A percentile compares a stretch with the other conserved stretches of the same genome.
phyloP scores from a whole-genome alignment of 2,797 vertebrate genomes.

The Fistularia tabacaria region DNA sequence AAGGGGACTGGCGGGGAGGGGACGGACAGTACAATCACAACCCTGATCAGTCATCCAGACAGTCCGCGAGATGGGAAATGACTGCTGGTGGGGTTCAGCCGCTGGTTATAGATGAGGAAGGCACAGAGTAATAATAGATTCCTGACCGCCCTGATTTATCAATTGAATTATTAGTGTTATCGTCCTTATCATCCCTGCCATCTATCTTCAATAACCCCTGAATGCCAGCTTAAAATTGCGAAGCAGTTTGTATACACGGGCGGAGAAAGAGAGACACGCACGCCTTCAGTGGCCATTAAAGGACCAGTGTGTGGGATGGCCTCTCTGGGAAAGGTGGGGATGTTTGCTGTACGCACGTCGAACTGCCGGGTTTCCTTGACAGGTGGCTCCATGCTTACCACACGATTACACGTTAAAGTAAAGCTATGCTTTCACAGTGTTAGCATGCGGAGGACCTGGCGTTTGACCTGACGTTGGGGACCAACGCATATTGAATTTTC shows the following conservation, averaged over 20 bases:
- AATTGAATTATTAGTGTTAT: conserved; percentile 67
- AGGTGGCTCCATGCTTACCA: too few species aligned
- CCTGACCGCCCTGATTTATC: conserved; percentile 62
- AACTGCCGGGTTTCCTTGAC: too few species aligned
- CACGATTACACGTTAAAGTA: too few species aligned
- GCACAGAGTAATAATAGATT: conserved; percentile 66
- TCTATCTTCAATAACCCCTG: conserved; percentile 57
- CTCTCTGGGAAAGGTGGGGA: too few species aligned
- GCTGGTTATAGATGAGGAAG: conserved; percentile 69
- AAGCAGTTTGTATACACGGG: conserved; percentile 18
- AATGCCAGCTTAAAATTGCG: conserved; percentile 29
- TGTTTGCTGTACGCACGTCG: too few species aligned
- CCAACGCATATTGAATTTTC: too few species aligned
- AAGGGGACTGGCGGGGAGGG: conserved; percentile 28
- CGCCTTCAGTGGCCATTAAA: too few species aligned
- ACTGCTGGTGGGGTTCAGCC: conserved; percentile 65
- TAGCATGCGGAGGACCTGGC: too few species aligned
- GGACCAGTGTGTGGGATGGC: too few species aligned
- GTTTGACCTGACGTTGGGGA: too few species aligned
- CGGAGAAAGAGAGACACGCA: background rate
- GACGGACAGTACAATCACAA: conserved; percentile 61
- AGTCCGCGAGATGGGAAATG: conserved; percentile 69
- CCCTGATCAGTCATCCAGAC: conserved; percentile 74
- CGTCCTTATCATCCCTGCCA: conserved; percentile 41
- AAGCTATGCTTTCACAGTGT: too few species aligned